Percentiles rank a stretch among this genome's conserved stretches.
These are phyloP conservation scores for Yponomeuta cagnagella DNA, from an alignment of 2,888 invertebrate species.

Conservation along the genomic window DNA sequence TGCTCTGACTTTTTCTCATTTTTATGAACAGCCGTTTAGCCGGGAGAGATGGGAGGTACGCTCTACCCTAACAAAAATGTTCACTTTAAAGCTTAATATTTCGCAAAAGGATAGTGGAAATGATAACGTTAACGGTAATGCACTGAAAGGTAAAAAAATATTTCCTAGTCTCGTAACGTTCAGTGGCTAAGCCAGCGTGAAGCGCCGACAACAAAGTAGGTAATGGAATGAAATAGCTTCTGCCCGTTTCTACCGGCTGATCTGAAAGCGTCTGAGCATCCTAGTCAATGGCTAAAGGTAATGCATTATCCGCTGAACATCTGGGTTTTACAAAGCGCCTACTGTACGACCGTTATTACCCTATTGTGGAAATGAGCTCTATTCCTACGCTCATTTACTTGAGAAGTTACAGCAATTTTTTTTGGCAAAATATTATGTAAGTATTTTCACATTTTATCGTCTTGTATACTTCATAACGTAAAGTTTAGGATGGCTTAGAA, in stretches of 20 bases:
- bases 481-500: not conserved
- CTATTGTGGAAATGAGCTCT: not conserved
- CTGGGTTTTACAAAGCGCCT: not conserved
- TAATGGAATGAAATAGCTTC: not conserved
- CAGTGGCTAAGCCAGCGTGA: no score
- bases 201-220: no score
- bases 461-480: not conserved
- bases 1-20: no score
- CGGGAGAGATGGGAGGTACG: no score
- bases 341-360: not conserved
- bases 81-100: no score
- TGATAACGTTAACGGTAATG: no score
- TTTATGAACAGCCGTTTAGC: no score
- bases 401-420: not conserved
- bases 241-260: not conserved
- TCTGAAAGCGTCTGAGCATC: not conserved
- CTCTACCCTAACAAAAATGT: no score
- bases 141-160: no score
- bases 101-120: no score
- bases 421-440: not conserved
- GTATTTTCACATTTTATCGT: no score
- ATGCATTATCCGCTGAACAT: not conserved
- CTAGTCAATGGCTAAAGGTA: not conserved
- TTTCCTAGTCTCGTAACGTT: no score
- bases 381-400: not conserved